Evolutionary conservation across 30 jellyfish, hydroid and myxozoan genomes (phyloP), one percentile per base, ranked within the genome.

Genomic region (Hydra vulgaris): DNA sequence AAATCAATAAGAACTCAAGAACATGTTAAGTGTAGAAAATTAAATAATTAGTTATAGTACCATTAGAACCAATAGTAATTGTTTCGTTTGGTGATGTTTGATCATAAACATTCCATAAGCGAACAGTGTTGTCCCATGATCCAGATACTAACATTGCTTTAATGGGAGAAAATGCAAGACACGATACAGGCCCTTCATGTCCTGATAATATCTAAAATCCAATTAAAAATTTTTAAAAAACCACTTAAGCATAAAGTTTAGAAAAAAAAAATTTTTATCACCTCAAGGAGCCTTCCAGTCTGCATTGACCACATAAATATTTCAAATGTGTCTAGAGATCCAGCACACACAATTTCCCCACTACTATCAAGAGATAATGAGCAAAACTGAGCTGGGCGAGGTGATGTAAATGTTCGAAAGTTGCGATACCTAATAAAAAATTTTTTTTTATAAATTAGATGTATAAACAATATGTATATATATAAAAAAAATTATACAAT

Each of bases 281-380:
- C 97, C 92, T 94, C 99, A 21, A 94, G 71, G 15, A 94, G 88
- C 4, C 96, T 74, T 25, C 99, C 99, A 21, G 99, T 94, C 76
- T 87, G 96, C 96, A 94, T 82, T 15, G 96, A 87, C 99, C 99
- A 94, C 81, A 88, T 83, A 79, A 78, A 88, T 15, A 94, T 94
- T 61, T 94, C 96, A 70, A 88, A 94, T 12, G 93, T 79, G 77
- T 94, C 95, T 24, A 87, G 83, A 8, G 99, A 84, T 15, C 96
- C 96, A 27, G 99, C 96, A 25, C 98, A 85, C 15, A 94, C 88
- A 69, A 94, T 87, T 54, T 94, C 99, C 12, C 95, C 95, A 81
- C 96, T 87, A 73, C 80, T 54, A 54, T 94, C 99, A 54, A 94
- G 70, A 27, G 99, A 96, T 20, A 94, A 82, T 53, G 95, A 94